phyloP scores from a whole-genome alignment of 2,888 invertebrate genomes.

The Ophioninae sp. region DNA sequence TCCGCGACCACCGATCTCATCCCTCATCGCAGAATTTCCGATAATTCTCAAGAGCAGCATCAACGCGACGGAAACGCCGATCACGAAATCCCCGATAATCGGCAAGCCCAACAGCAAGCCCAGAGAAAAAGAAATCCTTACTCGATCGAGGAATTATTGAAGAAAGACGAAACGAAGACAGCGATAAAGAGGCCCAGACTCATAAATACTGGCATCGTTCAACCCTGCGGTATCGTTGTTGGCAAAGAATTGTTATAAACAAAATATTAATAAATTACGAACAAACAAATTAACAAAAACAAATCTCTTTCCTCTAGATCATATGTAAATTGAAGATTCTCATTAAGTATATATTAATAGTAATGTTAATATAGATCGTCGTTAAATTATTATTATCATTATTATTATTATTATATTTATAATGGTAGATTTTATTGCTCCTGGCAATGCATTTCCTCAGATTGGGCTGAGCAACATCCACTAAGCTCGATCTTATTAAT shows the following conservation, averaged over 20 bases:
- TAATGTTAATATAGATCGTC: constrained; percentile 44
- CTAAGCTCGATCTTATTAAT: too few species aligned
- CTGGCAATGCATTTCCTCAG: too few species aligned
- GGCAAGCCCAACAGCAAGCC: constrained; percentile 67
- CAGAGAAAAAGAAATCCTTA: constrained; percentile 90
- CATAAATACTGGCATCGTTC: constrained; percentile 82
- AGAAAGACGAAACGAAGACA: constrained; percentile 88
- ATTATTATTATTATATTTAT: constrained; percentile 38
- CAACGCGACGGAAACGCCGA: constrained; percentile 1
- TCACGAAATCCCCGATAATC: constrained; percentile 61
- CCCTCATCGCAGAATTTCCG: constrained; percentile 40
- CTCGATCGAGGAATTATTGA: constrained; percentile 92
- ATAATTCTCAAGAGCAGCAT: constrained; percentile 53
- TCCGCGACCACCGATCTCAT: constrained; percentile 56
- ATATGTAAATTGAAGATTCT: constrained; percentile 46
- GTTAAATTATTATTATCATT: constrained; percentile 59
- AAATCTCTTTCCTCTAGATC: constrained; percentile 42
- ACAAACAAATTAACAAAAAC: constrained; percentile 22
- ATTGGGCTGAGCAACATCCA: too few species aligned
- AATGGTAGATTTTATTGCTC: too few species aligned
- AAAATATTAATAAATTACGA: constrained; percentile 15
- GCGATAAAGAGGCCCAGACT: constrained; percentile 77
- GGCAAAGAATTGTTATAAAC: constrained; percentile 79
- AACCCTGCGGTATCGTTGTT: constrained; percentile 84
- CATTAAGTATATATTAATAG: constrained; percentile 46